Evolutionary conservation across 2,113 vertebrate genomes (phyloP), one percentile per base, ranked within the genome.

Genomic region (Pelusios castaneus): DNA sequence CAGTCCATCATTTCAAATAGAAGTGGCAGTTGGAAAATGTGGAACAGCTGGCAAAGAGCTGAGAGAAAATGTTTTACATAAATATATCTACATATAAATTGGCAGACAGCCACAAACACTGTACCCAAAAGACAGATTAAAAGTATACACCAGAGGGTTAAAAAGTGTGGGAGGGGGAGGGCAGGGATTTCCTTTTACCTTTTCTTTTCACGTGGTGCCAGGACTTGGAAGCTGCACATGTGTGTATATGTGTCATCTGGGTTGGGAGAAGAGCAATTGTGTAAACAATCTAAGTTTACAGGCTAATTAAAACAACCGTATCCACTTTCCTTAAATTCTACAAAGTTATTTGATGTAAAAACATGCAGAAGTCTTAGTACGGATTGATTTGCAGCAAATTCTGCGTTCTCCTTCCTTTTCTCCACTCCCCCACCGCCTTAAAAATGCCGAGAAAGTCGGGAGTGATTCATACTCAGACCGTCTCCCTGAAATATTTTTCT

Each of bases 41-140:
- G 98, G 98, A 99, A 98, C 98, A 99, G 98, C 98, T 99, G 99
- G 98, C 98, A 95, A 94, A 95, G 98, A 99, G 97, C 98, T 98
- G 96, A 95, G 98, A 98, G 98, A 98, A 98, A 98, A 98, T 96
- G 98, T 99, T 99, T 99, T 98, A 98, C 99, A 98, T 98, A 99
- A 99, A 98, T 98, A 98, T 97, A 98, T 98, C 98, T 98, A 97
- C 98, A 98, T 97, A 98, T 96, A 97, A 98, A 98, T 98, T 98
- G 97, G 97, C 97, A 96, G 91, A 95, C 94, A 95, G 96, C 98
- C 98, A 98, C 73, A 75, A 92, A 89, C 93, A 77, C 90, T 67
- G 81, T 21, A 92, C 94, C 95, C 97, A 58, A 88, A 90, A 92
- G 94, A 95, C 80, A 31, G 56, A 67, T 54, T 80, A 51, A 49